Evolutionary conservation across 1,140 invertebrate species (phyloP).

Genomic region (Pogonomyrmex californicus): DNA sequence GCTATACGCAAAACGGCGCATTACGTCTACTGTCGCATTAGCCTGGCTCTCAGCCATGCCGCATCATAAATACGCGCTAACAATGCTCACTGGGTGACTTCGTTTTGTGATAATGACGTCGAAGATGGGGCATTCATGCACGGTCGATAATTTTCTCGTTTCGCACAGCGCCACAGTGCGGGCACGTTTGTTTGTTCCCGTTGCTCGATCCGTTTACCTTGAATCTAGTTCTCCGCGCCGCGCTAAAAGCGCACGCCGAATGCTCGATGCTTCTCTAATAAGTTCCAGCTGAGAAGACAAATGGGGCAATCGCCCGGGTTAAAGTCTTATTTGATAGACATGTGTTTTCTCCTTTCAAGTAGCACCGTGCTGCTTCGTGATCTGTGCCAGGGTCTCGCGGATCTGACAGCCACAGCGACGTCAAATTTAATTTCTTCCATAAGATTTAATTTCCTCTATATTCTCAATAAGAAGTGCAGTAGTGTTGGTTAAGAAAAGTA

Average conservation of each 20-base stretch:
- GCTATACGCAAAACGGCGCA: constrained; percentile 60
- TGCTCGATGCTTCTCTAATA: constrained; percentile 25
- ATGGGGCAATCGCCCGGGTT: constrained; percentile 36
- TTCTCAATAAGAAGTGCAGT: too few species aligned
- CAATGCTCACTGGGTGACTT: constrained; percentile 66
- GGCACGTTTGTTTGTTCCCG: background rate
- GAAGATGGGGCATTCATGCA: constrained; percentile 8
- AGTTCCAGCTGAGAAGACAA: constrained; percentile 21
- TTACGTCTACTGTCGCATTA: constrained; percentile 78
- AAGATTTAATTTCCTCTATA: too few species aligned
- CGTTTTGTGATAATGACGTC: constrained; percentile 53
- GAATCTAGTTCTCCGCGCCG: constrained; percentile 13
- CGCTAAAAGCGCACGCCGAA: background rate
- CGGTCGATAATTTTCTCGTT: constrained; percentile 9
- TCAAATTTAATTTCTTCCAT: constrained; percentile 1
- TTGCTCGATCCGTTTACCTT: constrained; percentile 21
- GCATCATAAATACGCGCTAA: constrained; percentile 81
- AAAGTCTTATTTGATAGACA: constrained; percentile 5
- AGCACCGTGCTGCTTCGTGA: background rate
- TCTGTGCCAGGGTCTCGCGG: background rate
- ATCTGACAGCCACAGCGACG: background rate
- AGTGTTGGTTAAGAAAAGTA: too few species aligned
- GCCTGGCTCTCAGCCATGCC: constrained; percentile 80
- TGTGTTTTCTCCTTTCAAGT: constrained; percentile 22
- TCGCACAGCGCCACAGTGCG: background rate